Evolutionary conservation across 1,140 invertebrate species (phyloP).

Genomic region (Drosophila mayri): DNA sequence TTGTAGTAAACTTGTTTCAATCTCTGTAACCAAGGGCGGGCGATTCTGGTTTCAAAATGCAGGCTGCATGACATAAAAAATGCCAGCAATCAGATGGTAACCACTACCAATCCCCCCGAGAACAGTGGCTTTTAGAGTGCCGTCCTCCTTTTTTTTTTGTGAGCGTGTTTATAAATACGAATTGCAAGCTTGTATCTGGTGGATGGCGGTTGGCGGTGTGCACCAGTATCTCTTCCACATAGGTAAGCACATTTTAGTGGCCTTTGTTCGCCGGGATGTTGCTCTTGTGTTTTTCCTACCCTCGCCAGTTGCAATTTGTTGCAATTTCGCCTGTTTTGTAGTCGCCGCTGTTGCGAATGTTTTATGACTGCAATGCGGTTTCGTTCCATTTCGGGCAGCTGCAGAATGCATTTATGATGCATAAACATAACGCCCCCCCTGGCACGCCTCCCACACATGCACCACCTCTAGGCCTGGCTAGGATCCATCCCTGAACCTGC

Average conservation of each 20-base stretch:
- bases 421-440: constrained; percentile 65
- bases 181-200: constrained; percentile 51
- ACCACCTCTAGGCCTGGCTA: constrained; percentile 26
- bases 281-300: constrained; percentile 25
- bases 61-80: constrained; percentile 53
- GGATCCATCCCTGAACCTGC: neutral
- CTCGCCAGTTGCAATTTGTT: constrained; percentile 70
- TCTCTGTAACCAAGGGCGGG: constrained; percentile 48
- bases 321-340: constrained; percentile 60
- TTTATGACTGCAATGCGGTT: constrained; percentile 71
- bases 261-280: constrained; percentile 46
- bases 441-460: constrained; percentile 50
- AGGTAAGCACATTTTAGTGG: constrained; percentile 70
- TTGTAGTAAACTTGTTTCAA: constrained; percentile 69
- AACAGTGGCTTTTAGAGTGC: constrained; percentile 38
- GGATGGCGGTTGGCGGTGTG: neutral
- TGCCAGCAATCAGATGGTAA: constrained; percentile 63
- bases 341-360: constrained; percentile 63
- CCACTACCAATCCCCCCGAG: constrained; percentile 45
- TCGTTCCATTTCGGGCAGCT: constrained; percentile 25
- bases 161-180: constrained; percentile 70
- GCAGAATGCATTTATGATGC: constrained; percentile 79
- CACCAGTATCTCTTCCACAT: constrained; percentile 50
- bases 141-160: constrained; percentile 9
- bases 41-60: constrained; percentile 42